phyloP scores from a whole-genome alignment of 2,797 vertebrate species.

The Propithecus deckenii region DNA sequence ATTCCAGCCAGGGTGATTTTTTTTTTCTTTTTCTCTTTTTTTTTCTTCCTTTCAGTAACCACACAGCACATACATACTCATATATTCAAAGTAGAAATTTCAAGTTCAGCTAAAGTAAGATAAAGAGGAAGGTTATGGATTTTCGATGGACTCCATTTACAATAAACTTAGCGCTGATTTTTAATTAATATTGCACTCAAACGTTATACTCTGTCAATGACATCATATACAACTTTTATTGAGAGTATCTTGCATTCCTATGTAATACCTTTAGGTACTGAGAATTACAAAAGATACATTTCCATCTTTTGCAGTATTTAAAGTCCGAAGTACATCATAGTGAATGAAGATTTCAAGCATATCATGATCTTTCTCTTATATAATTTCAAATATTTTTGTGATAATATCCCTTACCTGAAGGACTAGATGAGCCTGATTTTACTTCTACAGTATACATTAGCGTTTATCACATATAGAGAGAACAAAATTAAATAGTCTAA shows the following conservation, averaged over 20 bases:
- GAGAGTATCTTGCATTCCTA: neutral
- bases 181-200: neutral
- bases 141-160: neutral
- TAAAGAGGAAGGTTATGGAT: neutral
- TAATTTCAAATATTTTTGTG: neutral
- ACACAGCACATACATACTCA: neutral
- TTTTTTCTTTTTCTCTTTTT: neutral
- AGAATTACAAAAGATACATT: neutral
- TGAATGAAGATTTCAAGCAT: neutral
- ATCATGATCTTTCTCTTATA: neutral
- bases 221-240: neutral
- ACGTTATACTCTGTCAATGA: neutral
- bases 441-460: neutral
- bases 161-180: neutral
- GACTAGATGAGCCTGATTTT: neutral
- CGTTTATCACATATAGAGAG: neutral
- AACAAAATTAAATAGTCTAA: neutral
- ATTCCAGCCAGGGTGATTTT: slow-evolving; percentile 28
- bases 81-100: neutral
- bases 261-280: neutral
- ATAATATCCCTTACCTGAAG: neutral
- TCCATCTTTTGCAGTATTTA: neutral
- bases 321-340: neutral
- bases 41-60: neutral
- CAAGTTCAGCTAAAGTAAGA: neutral